These are phyloP conservation scores for Malaclemys terrapin DNA, from an alignment of 2,113 vertebrate genomes.

Conservation along the genomic window DNA sequence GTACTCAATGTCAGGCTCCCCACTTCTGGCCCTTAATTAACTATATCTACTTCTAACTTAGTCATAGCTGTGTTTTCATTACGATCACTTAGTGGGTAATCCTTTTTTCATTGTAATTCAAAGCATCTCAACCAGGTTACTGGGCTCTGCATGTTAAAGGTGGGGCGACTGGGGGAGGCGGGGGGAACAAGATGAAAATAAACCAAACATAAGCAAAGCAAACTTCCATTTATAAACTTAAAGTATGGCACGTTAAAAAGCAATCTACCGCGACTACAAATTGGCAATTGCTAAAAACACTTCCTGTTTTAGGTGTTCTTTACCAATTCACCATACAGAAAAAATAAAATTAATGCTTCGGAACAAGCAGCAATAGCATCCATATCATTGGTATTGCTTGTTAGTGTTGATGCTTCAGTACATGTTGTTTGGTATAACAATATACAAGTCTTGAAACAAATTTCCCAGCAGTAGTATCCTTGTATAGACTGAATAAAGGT, in stretches of 20 bases:
- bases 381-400: constrained; percentile 67
- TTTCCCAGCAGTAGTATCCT: constrained; percentile 86
- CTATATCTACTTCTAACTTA: neutral
- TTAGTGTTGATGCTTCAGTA: constrained; percentile 71
- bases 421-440: constrained; percentile 77
- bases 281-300: constrained; percentile 51
- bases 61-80: neutral
- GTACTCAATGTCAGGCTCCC: neutral
- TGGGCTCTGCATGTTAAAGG: neutral
- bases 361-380: constrained; percentile 60
- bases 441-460: constrained; percentile 85
- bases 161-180: neutral
- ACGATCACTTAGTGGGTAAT: neutral
- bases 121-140: neutral
- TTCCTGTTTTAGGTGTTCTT: constrained; percentile 41
- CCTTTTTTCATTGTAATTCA: neutral
- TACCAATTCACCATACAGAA: constrained; percentile 38
- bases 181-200: neutral
- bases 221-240: constrained; percentile 20
- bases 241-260: constrained; percentile 21
- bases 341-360: constrained; percentile 68
- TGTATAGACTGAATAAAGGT: constrained; percentile 90
- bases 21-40: neutral
- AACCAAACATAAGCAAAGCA: constrained; percentile 42
- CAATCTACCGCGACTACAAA: constrained; percentile 41